Evolutionary conservation across 2,113 vertebrate species (phyloP), one percentile per base, ranked within the genome.

Genomic region (Prochilodus magdalenae): DNA sequence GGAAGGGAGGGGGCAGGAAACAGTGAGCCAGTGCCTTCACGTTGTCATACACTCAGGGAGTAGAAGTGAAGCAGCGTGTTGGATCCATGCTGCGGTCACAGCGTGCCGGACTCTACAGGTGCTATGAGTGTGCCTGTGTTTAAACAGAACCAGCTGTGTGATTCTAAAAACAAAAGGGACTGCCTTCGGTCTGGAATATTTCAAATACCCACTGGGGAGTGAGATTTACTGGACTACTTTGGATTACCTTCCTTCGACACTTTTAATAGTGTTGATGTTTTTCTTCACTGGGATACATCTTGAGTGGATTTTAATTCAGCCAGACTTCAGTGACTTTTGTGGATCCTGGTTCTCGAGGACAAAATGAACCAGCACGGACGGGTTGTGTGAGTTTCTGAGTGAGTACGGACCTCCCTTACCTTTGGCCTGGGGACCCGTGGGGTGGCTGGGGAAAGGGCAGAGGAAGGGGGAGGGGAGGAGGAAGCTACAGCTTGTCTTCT

Each of bases 391-490:
- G 29, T n/a, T 72, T 30, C 51, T 49, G 24, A 76, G 72, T 82
- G 81, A 89, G 77, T 84, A 84, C 67, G 72, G 51, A 11, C 18
- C 79, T 27, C 36, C 29, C 20, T 26, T 77, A 70, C 53, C 81
- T 88, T 87, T 83, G 69, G 75, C 79, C 60, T 26, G 12, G 36
- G 65, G 60, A 83, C 75, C 65, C 44, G 49, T 59, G 80, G 80
- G 63, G 80, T 71, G 2, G 30, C 66, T 69, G 16, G 12, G 53
- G 16, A 51, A 72, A 72, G 30, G 80, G 76, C 69, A 62, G n/a
- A 79, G 77, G 70, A 86, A 89, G 90, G 90, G 91, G 91, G 90
- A 91, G 90, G 91, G 90, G 87, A 87, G 75, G 86, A 88, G 82
- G 3, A 83, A 66, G 62, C 77, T 60, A 27, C 49, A 73, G 40